Conservation (phyloP, 2,113 vertebrate species). For the Petrocephalus microphthalmus region DNA sequence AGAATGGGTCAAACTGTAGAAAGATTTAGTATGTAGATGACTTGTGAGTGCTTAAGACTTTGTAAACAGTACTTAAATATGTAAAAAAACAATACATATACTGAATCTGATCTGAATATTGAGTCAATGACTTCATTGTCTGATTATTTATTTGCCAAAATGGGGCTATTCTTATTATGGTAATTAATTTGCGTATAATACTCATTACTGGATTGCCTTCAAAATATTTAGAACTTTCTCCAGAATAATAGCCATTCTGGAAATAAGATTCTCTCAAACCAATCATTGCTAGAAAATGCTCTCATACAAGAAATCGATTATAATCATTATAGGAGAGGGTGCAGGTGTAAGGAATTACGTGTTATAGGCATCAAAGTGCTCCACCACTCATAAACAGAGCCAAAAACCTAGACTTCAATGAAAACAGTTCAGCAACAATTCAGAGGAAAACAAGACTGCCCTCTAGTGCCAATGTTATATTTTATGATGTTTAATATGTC, state of each 20-base stretch:
- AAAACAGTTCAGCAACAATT: neutral
- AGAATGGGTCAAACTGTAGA: neutral
- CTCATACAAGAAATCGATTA: neutral
- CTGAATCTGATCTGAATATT: too few species aligned
- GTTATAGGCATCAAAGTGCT: neutral
- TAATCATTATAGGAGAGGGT: neutral
- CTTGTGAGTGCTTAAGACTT: neutral
- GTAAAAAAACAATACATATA: neutral
- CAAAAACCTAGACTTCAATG: neutral
- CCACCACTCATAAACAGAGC: neutral
- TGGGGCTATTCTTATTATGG: neutral
- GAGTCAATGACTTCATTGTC: neutral
- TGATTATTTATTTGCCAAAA: neutral
- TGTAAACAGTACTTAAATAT: neutral
- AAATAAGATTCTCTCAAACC: neutral
- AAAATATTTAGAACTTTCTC: neutral
- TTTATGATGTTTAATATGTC: neutral
- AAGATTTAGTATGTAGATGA: neutral
- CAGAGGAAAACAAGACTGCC: slow-evolving; percentile 18
- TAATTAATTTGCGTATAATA: neutral
- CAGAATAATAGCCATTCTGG: neutral
- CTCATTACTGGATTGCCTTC: neutral
- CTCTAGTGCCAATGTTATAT: slow-evolving; percentile 23
- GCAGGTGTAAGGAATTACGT: neutral
- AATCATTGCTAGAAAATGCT: neutral